phyloP scores from a whole-genome alignment of 2,797 vertebrate genomes.

The Aeoliscus strigatus region DNA sequence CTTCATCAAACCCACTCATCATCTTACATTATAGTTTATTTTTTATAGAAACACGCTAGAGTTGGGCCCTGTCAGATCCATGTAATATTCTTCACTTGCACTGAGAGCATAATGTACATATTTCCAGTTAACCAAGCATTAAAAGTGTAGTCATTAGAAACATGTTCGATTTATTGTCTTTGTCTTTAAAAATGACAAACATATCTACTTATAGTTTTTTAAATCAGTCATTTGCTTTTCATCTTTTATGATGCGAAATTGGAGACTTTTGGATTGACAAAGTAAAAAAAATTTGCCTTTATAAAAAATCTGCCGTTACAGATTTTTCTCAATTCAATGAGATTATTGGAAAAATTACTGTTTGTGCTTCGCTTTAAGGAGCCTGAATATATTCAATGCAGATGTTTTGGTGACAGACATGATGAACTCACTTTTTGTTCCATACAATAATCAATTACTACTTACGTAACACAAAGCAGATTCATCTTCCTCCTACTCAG shows the following conservation, averaged over 20 bases:
- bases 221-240: no score
- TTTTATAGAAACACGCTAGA: conserved; percentile 50
- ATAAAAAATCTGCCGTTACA: no score
- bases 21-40: conserved; percentile 52
- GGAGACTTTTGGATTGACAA: background rate
- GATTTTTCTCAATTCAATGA: no score
- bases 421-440: no score
- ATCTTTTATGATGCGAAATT: background rate
- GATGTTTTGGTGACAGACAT: no score
- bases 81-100: conserved; percentile 65
- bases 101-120: conserved; percentile 68
- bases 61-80: conserved; percentile 44
- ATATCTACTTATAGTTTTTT: no score
- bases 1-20: conserved; percentile 49
- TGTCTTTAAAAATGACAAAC: background rate
- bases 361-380: no score
- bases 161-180: conserved; percentile 25
- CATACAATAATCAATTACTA: no score
- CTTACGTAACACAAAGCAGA: no score
- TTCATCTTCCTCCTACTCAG: no score
- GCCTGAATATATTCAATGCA: no score
- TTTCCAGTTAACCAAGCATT: conserved; percentile 68
- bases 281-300: background rate
- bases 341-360: no score
- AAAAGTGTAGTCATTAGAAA: conserved; percentile 60